Evolutionary conservation across 2,888 invertebrate species (phyloP), one percentile per base, ranked within the genome.

Genomic region (Nysson spinosus): DNA sequence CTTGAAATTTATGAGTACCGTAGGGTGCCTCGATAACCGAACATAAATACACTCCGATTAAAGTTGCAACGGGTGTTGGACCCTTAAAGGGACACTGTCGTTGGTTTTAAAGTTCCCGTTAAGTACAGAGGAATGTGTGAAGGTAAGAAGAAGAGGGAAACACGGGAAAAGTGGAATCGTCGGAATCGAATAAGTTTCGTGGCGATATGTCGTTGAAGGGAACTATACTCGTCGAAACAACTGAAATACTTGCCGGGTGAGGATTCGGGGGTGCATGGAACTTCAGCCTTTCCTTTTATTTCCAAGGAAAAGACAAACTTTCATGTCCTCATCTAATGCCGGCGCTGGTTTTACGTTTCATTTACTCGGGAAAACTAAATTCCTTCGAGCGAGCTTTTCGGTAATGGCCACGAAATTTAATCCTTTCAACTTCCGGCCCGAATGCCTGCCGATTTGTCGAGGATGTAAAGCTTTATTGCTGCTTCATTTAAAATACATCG

Each of bases 401-500:
- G 16, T 52, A 62, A 63, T 37, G 52, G 22, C 28, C 24, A 28
- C 26, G 62, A 44, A 51, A 63, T 51, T 63, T 62, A 51, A 52
- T 62, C 22, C 30, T 35, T 35, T 52, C 51, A 46, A 46, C 44
- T 63, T 63, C 22, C 11, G 39, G 32, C 60, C 14, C 40, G 20
- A 42, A 35, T 49, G 26, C 51, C 5, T 26, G 35, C 22, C 34
- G 61, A 61, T 40, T 20, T 24, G 30, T 40, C 20, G 30, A 34
- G 19, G 28, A 20, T 17, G 22, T 47, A 49, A 61, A n/a, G n/a
- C n/a, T n/a, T n/a, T 61, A 60, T 42, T 34, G 2, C 46, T 32
- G 62, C 50, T 51, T 32, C 17, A 24, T 40, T 40, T 14, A 28
- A 65, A 50, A 32, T 50, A 64, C 50, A 56, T 56, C 64, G 64